A percentile compares a stretch with the other conserved stretches of the same genome.
These are phyloP conservation scores for Eupithecia exiguata DNA, from an alignment of 2,888 invertebrate species.

Conservation along the genomic window DNA sequence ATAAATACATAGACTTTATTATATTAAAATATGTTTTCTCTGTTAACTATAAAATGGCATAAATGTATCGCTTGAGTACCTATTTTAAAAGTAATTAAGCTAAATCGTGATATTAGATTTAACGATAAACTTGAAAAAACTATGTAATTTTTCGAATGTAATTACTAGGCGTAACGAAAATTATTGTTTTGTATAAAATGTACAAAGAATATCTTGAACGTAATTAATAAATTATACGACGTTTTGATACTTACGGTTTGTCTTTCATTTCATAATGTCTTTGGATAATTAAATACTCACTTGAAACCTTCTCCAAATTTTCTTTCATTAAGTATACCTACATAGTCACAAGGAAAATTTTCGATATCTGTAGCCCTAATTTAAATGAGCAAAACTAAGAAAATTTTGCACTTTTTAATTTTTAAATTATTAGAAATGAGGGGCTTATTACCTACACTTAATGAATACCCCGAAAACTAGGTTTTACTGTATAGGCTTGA, in stretches of 20 bases:
- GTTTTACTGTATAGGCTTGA: neutral
- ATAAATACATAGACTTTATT: conserved; percentile 23
- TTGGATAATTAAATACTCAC: conserved; percentile 41
- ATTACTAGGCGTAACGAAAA: conserved; percentile 81
- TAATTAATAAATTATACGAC: conserved; percentile 84
- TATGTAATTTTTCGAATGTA: conserved; percentile 83
- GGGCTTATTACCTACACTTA: no score
- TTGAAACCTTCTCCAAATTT: conserved; percentile 36
- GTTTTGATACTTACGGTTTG: conserved; percentile 79
- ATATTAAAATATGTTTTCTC: conserved; percentile 62
- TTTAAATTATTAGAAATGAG: neutral
- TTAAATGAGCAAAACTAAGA: neutral
- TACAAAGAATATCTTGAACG: conserved; percentile 81
- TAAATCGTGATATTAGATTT: conserved; percentile 84
- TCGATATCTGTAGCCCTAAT: neutral
- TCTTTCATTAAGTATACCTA: neutral
- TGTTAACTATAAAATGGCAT: conserved; percentile 72
- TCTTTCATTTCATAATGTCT: conserved; percentile 60
- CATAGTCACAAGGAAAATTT: neutral
- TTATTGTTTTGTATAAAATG: conserved; percentile 84
- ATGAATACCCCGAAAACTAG: no score
- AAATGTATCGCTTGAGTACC: conserved; percentile 76
- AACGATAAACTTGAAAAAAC: conserved; percentile 80
- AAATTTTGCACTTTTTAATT: neutral
- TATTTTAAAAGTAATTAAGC: conserved; percentile 78